These are phyloP conservation scores for Melinaea menophilus DNA, from an alignment of 2,888 invertebrate genomes.

Conservation along the genomic window DNA sequence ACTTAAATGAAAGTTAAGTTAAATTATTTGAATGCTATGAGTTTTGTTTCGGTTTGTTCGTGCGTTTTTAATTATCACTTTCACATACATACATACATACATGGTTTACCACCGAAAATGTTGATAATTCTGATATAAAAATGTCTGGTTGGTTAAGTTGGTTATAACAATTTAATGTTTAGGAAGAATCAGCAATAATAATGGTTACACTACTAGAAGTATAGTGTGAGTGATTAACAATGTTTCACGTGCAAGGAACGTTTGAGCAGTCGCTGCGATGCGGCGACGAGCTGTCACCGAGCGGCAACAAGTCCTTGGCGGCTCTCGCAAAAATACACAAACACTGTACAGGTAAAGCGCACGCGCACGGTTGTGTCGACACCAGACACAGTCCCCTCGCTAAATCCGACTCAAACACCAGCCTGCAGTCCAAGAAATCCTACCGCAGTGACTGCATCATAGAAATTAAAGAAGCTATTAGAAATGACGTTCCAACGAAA, in stretches of 20 bases:
- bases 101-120: too few relatives aligned
- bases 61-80: not conserved
- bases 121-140: not conserved
- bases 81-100: too few relatives aligned
- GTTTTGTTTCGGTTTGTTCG: not conserved
- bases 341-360: slow-evolving; percentile 86
- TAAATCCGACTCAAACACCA: slow-evolving; percentile 70
- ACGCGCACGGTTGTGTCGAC: slow-evolving; percentile 83
- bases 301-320: slow-evolving; percentile 71
- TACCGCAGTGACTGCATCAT: slow-evolving; percentile 65
- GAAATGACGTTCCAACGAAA: slow-evolving; percentile 45
- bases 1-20: slow-evolving; percentile 5
- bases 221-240: slow-evolving; percentile 40
- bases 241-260: slow-evolving; percentile 75
- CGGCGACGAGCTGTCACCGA: slow-evolving; percentile 68
- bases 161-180: not conserved
- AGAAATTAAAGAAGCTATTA: slow-evolving; percentile 65
- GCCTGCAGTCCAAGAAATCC: slow-evolving; percentile 66
- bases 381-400: slow-evolving; percentile 64
- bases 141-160: not conserved
- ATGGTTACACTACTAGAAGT: slow-evolving; percentile 9
- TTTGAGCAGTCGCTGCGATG: slow-evolving; percentile 80
- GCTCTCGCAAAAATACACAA: slow-evolving; percentile 81
- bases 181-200: not conserved
- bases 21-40: not conserved